Base-by-base conservation (phyloP, 2,113 vertebrate species). In the Tenebrosternarchus preto region DNA sequence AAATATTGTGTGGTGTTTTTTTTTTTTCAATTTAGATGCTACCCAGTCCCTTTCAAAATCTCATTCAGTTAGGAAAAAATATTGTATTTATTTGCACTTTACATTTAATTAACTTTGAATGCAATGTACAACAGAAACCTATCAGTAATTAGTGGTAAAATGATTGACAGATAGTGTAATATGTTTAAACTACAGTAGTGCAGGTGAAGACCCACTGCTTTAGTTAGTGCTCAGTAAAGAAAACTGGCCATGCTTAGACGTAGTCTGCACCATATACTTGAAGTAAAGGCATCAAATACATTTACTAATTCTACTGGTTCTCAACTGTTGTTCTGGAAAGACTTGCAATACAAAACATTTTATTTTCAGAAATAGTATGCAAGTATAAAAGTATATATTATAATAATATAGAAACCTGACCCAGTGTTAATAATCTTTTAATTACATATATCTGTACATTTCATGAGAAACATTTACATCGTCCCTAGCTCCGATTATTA, bases 361-460 rank as follows among this genome's bases (percentile, higher is more conserved):
- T 59, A 59, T 20, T 59, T 59, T 2, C 20, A n/a, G 20, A 22
- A n/a, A 59, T 22, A 22, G 33, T 36, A 36, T 6, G n/a, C n/a
- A n/a, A n/a, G n/a, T n/a, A 36, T 36, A 6, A 17, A 27, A 29
- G 27, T 50, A 19, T 4, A 24, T 50, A 22, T 39, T 11, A 39
- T n/a, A 68, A 36, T n/a, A 39, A 1, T 7, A 0, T 5, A 55
- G 1, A 72, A 12, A 46, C 33, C 8, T 43, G 22, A 69, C 4
- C 46, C 57, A 53, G 29, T 83, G 85, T 91, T 87, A 89, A 90
- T 89, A 88, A 87, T 84, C 24, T 90, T 50, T 93, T 92, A 92
- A 90, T 90, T 88, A 90, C 86, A 92, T 83, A 76, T 90, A 86
- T 92, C 89, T 94, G 88, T 93, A 93, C 90, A 93, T 88, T 88